A percentile compares a stretch with the other conserved stretches of the same genome.
Evolutionary conservation across 2,113 vertebrate species (phyloP).

Genomic region (Zosterops pallidus): DNA sequence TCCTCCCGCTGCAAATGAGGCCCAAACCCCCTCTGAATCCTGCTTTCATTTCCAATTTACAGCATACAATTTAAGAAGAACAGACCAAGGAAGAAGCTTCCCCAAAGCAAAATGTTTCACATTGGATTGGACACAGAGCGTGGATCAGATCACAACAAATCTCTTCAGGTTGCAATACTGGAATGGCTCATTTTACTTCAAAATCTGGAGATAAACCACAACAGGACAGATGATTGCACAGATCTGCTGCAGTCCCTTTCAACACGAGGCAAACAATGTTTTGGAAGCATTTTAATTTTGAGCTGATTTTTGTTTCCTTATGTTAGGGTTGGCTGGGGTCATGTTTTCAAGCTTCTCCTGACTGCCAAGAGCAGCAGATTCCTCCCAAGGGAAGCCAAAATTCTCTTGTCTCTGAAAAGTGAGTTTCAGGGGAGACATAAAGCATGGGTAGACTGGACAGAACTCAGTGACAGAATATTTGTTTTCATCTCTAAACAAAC

Average conservation of each 20-base stretch:
- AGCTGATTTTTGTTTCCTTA: background rate
- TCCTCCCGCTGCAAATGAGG: background rate
- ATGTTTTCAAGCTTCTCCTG: background rate
- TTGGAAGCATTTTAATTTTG: background rate
- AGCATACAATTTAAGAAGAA: background rate
- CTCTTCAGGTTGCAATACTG: background rate
- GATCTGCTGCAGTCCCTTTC: background rate
- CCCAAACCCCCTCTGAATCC: background rate
- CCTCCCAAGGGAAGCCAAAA: background rate
- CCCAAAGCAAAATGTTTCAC: background rate
- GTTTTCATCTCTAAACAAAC: background rate
- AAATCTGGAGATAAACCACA: background rate
- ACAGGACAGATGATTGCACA: background rate
- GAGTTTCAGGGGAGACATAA: background rate
- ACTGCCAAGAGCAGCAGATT: background rate
- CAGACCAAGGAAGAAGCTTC: background rate
- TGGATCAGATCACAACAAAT: background rate
- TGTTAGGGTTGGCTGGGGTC: background rate
- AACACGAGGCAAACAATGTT: background rate
- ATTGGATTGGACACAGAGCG: accelerated
- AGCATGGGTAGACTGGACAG: background rate
- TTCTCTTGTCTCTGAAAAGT: background rate
- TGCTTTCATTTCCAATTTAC: background rate
- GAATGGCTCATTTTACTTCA: background rate
- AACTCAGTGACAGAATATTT: background rate